phyloP scores from a whole-genome alignment of 2,888 invertebrate genomes.

The Margaritifera margaritifera region DNA sequence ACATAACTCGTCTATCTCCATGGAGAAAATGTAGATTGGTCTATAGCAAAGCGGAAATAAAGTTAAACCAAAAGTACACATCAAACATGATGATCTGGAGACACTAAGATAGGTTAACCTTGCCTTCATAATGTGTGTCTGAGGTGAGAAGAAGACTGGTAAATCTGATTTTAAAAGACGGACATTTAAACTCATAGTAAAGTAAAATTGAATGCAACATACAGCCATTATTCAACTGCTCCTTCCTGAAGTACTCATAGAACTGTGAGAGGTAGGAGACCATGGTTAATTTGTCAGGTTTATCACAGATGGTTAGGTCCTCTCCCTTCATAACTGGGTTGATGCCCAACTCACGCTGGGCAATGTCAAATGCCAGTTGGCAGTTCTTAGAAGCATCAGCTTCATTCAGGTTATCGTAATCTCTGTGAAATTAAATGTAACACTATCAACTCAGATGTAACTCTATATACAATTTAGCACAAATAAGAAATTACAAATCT shows the following conservation, averaged over 20 bases:
- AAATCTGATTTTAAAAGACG: no score
- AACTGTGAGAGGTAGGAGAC: constrained; percentile 90
- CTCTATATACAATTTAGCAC: neutral
- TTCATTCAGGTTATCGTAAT: constrained; percentile 81
- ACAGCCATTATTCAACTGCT: constrained; percentile 80
- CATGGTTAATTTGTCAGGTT: constrained; percentile 83
- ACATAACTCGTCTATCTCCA: no score
- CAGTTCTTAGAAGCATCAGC: constrained; percentile 81
- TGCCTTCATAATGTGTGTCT: no score
- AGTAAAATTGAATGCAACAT: no score
- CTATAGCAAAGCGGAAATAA: no score
- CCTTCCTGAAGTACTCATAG: constrained; percentile 91
- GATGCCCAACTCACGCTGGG: constrained; percentile 88
- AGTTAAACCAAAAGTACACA: no score
- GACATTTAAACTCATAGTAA: no score
- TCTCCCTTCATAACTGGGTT: constrained; percentile 82
- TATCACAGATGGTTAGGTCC: constrained; percentile 82
- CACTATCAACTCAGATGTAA: neutral
- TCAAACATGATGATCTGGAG: no score
- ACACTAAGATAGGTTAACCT: no score
- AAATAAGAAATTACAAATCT: neutral
- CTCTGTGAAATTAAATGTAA: constrained; percentile 74
- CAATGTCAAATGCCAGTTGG: constrained; percentile 86
- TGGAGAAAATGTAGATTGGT: no score
- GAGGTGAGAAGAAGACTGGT: no score